Evolutionary conservation across 1,140 invertebrate species (phyloP), one percentile per base, ranked within the genome.

Genomic region (Drosophila nasuta): DNA sequence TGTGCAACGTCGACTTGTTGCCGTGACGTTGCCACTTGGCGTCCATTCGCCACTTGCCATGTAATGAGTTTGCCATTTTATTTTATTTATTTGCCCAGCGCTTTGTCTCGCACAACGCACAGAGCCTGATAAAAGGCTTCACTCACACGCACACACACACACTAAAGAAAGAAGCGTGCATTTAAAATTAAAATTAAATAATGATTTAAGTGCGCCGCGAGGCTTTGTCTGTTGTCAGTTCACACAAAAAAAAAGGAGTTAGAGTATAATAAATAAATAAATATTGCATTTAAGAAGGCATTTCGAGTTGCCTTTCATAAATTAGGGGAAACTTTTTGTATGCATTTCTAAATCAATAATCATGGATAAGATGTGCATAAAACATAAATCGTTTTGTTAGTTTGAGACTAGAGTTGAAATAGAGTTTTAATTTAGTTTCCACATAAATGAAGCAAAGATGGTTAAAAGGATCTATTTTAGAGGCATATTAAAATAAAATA

Each of bases 141-240:
- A 56, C 2, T 8, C 6, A 58, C 35, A 41, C 38, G 43, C 60
- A 48, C 51, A 45, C 28, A 43, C 49, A 69, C 62, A 78, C 65
- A 67, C 28, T 60, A 60, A 67, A 69, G 56, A 74, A 62, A 67
- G 60, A 69, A 75, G 65, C 52, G 62, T 79, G 80, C 83, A 88
- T 89, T 88, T 88, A 77, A 89, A 88, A 88, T 88, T 80, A 64
- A 88, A 88, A 88, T 88, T 88, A 88, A 88, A 88, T 88, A 88
- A 88, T 83, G 80, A 87, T 88, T 88, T 83, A 87, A 87, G 83
- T 87, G 79, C 76, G 79, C 79, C 67, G 75, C 66, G 82, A 76
- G 82, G 82, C 82, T 45, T 85, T 82, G 65, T 72, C 82, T 66
- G 68, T 70, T 74, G 63, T 64, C 69, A 72, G 41, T 48, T 51